A percentile compares a stretch with the other conserved stretches of the same genome.
Conservation (phyloP, 2,888 invertebrate species). For the Orthonevra nobilis region DNA sequence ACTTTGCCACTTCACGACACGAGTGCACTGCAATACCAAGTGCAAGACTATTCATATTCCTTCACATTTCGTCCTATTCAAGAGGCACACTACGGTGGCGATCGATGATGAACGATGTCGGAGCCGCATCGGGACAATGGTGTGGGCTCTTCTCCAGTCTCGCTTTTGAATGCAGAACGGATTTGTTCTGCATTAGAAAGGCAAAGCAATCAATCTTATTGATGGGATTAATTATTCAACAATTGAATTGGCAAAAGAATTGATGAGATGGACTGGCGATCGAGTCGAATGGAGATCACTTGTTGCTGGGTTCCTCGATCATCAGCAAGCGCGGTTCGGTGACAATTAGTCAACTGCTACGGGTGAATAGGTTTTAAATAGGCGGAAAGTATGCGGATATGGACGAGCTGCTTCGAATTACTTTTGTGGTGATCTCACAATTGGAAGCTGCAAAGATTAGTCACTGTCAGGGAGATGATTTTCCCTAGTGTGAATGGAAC, state of each 20-base stretch:
- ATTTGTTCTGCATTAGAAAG: conserved; percentile 59
- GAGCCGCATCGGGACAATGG: conserved; percentile 30
- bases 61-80: conserved; percentile 33
- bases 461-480: not conserved
- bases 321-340: too few species aligned
- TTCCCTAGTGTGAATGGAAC: too few species aligned
- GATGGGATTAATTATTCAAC: conserved; percentile 52
- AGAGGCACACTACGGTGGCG: conserved; percentile 26
- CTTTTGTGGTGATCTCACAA: not conserved
- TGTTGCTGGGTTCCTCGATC: too few species aligned
- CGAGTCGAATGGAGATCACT: conserved; percentile 5
- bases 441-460: not conserved
- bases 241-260: conserved; percentile 49
- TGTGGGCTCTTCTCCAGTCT: not conserved
- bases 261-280: conserved; percentile 19
- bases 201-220: conserved; percentile 41
- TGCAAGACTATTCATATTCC: too few species aligned
- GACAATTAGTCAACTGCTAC: conserved; percentile 23
- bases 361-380: conserved; percentile 4
- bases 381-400: conserved; percentile 25
- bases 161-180: not conserved
- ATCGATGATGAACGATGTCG: conserved; percentile 54
- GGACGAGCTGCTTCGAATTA: not conserved
- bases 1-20: too few species aligned
- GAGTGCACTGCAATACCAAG: too few species aligned